Evolutionary conservation across 2,113 vertebrate genomes (phyloP).

Genomic region (Grantiella picta): DNA sequence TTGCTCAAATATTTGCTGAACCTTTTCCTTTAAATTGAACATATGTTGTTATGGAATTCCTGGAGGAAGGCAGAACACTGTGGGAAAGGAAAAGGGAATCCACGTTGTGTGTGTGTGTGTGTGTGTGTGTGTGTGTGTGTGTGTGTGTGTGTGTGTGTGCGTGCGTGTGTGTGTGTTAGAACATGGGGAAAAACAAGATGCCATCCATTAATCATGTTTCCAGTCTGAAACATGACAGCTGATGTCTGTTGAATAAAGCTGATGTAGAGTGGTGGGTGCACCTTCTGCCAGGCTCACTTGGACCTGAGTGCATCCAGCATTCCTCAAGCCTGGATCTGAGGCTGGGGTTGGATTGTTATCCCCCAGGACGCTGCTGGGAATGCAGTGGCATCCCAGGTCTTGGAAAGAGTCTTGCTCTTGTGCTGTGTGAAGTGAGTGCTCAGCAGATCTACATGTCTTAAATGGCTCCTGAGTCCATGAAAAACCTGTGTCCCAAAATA

Average conservation of each 20-base stretch:
- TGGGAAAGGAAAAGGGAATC: slow-evolving; percentile 22
- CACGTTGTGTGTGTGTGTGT: not conserved
- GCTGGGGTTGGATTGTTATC: not conserved
- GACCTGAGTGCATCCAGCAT: not conserved
- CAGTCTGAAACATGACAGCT: slow-evolving; percentile 7
- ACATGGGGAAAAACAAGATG: not conserved
- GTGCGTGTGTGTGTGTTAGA: not conserved
- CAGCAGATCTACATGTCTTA: rapidly evolving
- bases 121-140: rapidly evolving
- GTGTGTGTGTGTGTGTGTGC: not conserved
- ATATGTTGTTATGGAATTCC: not conserved
- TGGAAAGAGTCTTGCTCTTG: not conserved
- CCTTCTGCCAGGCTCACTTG: not conserved
- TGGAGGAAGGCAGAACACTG: not conserved
- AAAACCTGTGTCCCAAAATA: not conserved
- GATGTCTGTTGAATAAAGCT: not conserved
- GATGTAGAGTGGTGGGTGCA: not conserved
- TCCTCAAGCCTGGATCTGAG: not conserved
- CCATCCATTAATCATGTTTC: not conserved
- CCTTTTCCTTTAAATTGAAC: not conserved
- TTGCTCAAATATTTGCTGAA: not conserved
- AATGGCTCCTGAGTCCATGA: rapidly evolving
- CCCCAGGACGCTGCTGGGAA: rapidly evolving
- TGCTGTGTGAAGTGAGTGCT: not conserved
- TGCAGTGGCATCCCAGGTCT: rapidly evolving